Conservation (phyloP, 2,113 vertebrate genomes). For the Tetrao urogallus region DNA sequence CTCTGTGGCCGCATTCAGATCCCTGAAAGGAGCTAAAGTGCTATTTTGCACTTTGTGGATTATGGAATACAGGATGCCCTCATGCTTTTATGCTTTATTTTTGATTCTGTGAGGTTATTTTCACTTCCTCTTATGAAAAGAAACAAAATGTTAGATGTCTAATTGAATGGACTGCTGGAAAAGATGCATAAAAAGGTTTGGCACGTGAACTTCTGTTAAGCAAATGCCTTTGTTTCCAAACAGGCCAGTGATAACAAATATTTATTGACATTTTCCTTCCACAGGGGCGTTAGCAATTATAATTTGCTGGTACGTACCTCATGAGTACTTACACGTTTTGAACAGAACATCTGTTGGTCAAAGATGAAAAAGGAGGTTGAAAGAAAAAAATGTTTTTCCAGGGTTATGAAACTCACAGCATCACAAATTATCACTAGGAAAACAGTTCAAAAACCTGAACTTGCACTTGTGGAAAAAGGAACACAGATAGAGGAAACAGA, state of each 20-base stretch:
- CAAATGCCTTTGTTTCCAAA: conserved; percentile 60
- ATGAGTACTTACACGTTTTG: not conserved
- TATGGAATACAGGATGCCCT: not conserved
- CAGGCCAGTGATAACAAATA: conserved; percentile 37
- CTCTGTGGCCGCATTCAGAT: not conserved
- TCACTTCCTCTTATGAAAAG: conserved; percentile 43
- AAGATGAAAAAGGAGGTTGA: conserved; percentile 33
- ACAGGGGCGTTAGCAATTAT: conserved; percentile 46
- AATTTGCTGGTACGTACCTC: conserved; percentile 10
- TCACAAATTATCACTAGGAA: conserved; percentile 57
- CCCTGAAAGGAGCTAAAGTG: not conserved
- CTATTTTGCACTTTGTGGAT: not conserved
- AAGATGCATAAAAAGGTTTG: not conserved
- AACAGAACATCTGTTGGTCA: conserved; percentile 61
- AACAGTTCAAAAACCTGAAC: conserved; percentile 57
- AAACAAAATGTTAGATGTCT: not conserved
- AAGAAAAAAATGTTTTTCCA: conserved; percentile 19
- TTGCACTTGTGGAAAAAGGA: conserved; percentile 77
- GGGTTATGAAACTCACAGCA: conserved; percentile 48
- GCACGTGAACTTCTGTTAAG: not conserved
- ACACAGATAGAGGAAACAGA: conserved; percentile 84
- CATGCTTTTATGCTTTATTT: conserved; percentile 26
- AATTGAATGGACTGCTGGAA: conserved; percentile 32
- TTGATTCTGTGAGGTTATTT: conserved; percentile 43
- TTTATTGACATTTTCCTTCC: conserved; percentile 67